Base-by-base conservation (phyloP, 2,113 vertebrate species). In the Verasper variegatus region DNA sequence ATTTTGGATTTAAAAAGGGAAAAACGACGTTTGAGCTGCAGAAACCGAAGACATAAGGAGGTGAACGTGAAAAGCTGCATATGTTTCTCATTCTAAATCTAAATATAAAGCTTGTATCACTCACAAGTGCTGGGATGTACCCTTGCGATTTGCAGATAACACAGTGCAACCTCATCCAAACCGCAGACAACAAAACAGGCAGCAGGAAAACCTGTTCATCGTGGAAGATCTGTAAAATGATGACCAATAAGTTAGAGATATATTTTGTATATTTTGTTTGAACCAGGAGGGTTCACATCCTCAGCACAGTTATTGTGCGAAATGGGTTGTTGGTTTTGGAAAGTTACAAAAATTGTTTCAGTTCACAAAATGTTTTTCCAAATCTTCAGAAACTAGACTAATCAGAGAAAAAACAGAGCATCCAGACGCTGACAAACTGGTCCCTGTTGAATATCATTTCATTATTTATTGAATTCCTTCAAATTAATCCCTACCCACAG, bases 211-310 rank as follows among this genome's bases (percentile, higher is more conserved):
- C 31, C 15, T n/a, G 24, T 3, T 57, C 58, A 40, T 2, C n/a
- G 17, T 35, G 13, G 11, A 55, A 49, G 52, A 40, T 40, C 68
- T 58, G 47, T n/a, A n/a, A 60, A 26, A 59, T 52, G 59, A 63
- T 73, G n/a, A 59, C 15, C 20, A n/a, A 11, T 13, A 24, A 37
- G 55, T 58, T 59, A 21, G 21, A 47, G 3, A 20, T 11, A n/a
- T 55, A 55, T 52, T 52, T 14, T 49, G 45, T n/a, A n/a, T n/a
- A n/a, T n/a, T n/a, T n/a, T n/a, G n/a, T n/a, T n/a, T n/a, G n/a
- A n/a, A n/a, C n/a, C n/a, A n/a, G n/a, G n/a, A 47, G 45, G 17
- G 45, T 49, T 49, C 14, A 17, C 45, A 49, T 49, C 45, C 45
- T 49, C 45, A 17, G 15, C 45, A 49, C 47, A 18, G 4, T 10